Conservation (phyloP, 2,888 invertebrate species). For the Lysandra coridon region DNA sequence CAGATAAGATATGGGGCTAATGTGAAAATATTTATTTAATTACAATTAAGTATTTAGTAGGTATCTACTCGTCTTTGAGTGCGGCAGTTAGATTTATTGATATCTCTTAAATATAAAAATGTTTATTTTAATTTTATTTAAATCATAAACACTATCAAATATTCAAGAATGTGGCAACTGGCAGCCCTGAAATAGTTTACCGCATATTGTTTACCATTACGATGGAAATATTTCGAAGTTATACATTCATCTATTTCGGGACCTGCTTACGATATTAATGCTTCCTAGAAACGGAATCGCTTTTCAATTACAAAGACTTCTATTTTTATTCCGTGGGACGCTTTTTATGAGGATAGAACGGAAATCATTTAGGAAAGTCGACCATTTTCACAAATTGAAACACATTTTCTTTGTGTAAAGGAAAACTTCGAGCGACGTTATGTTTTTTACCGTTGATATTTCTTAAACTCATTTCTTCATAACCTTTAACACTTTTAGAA, state of each 20-base stretch:
- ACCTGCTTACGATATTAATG: slow-evolving; percentile 17
- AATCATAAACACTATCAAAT: no score
- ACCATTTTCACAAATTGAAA: slow-evolving; percentile 16
- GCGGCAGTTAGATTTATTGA: no score
- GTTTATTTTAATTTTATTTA: no score
- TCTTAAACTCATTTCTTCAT: not conserved
- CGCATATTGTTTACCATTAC: slow-evolving; percentile 18
- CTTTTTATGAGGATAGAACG: slow-evolving; percentile 7
- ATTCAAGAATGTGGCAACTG: not conserved
- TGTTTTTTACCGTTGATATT: not conserved
- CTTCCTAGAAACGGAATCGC: slow-evolving; percentile 19
- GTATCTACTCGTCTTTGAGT: no score
- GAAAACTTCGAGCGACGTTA: not conserved
- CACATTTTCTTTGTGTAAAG: slow-evolving; percentile 7
- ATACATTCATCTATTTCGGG: slow-evolving; percentile 19
- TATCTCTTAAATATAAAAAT: no score
- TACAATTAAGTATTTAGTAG: no score
- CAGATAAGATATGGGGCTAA: no score
- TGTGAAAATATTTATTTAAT: no score
- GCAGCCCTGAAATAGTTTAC: slow-evolving; percentile 1
- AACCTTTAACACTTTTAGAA: not conserved
- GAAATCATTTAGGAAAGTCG: slow-evolving; percentile 4
- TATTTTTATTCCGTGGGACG: not conserved
- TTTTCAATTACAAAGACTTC: slow-evolving; percentile 20
- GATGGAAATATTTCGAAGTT: slow-evolving; percentile 21